Base-by-base conservation (phyloP, 2,888 invertebrate species). In the Sphaerophoria rueppellii region DNA sequence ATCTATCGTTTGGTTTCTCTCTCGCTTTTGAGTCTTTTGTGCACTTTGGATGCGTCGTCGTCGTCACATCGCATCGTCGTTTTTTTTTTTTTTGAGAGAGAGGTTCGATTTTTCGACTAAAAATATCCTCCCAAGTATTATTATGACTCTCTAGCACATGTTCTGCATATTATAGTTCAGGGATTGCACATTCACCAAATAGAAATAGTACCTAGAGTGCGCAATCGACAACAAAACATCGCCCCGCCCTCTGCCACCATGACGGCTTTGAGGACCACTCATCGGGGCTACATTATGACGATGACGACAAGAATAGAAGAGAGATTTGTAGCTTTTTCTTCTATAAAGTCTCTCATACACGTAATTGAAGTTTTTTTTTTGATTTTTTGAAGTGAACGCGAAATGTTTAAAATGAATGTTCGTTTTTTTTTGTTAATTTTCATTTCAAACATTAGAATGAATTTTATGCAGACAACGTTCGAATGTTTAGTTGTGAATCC, bases 391-490 rank as follows among this genome's bases (percentile, higher is more conserved):
- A 85, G 69, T 72, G 76, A 81, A 85, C 85, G 85, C 85, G 63
- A 85, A 85, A 85, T 85, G 85, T 46, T 75, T 83, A 67, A 58
- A 79, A 69, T 69, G 58, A 63, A 46, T 70, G 74, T 54, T 55
- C 52, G 54, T 35, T 57, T 37, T 60, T 46, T 61, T 73, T 54
- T 46, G 24, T 54, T 61, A 55, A 63, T 74, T 61, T 70, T 67
- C 69, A 60, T 71, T 65, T 48, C 50, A 70, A 70, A 82, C 85
- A 81, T 85, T 85, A 85, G 82, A 86, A 82, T 46, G 82, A 71
- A 79, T 86, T 76, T 82, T 87, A 87, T 87, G 87, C 87, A 87
- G 87, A 87, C 87, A 87, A 82, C 87, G 87, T 87, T 87, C 86
- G 79, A 85, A 77, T 87, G 85, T 80, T 83, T 79, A 86, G 80